Percentiles rank a stretch among this genome's conserved stretches.
Evolutionary conservation across 2,888 invertebrate genomes (phyloP).

Genomic region (Darwinula stevensoni): DNA sequence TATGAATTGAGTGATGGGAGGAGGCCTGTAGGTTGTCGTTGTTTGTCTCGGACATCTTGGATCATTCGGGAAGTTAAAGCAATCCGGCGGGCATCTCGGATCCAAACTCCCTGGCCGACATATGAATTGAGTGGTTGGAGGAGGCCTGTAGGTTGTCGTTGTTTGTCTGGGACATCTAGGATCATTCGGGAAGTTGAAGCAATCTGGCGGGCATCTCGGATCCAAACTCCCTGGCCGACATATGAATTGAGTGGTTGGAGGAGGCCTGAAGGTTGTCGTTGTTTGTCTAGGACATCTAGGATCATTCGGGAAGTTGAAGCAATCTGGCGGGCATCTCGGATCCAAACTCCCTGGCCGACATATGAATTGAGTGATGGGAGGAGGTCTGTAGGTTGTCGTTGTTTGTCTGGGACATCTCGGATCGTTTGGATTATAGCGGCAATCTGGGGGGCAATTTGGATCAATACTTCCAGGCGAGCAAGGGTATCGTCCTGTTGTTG

Average conservation of each 20-base stretch:
- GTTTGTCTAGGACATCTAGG: slow-evolving; percentile 5
- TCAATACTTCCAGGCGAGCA: background rate
- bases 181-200: slow-evolving; percentile 6
- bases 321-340: background rate
- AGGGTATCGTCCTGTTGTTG: background rate
- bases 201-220: slow-evolving; percentile 6
- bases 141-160: background rate
- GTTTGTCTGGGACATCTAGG: slow-evolving; percentile 4
- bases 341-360: background rate
- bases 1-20: too few species aligned
- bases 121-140: slow-evolving; percentile 1
- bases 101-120: background rate
- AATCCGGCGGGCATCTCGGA: slow-evolving; percentile 4
- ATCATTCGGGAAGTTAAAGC: too few species aligned
- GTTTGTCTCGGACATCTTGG: too few species aligned
- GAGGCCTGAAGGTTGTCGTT: too few species aligned
- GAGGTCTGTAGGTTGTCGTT: background rate
- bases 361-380: background rate
- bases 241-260: slow-evolving; percentile 3
- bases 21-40: too few species aligned
- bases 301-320: background rate
- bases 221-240: background rate
- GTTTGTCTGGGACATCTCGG: background rate
- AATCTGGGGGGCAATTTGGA: slow-evolving; percentile 1
- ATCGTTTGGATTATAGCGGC: background rate